A percentile compares a stretch with the other conserved stretches of the same genome.
Evolutionary conservation across 1,140 invertebrate species (phyloP).

Genomic region (Anastatus disparis): DNA sequence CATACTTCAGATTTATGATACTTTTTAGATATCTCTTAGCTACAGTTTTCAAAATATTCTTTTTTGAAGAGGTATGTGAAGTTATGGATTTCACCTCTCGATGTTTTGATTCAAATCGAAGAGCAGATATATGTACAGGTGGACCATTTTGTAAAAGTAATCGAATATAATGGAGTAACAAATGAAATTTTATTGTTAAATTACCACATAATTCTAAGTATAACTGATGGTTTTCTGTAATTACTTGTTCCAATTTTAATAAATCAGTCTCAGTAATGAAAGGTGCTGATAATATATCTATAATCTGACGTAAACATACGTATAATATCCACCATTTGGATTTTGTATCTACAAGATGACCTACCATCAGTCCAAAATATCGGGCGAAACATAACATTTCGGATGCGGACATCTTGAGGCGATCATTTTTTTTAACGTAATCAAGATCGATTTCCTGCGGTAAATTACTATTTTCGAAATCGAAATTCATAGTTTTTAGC

Average conservation of each 20-base stretch:
- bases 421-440: constrained; percentile 36
- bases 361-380: constrained; percentile 48
- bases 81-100: constrained; percentile 34
- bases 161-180: constrained; percentile 38
- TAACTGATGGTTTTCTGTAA: constrained; percentile 35
- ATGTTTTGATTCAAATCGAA: constrained; percentile 41
- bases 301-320: constrained; percentile 23
- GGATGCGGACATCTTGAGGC: constrained; percentile 43
- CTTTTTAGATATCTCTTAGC: background rate
- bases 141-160: constrained; percentile 34
- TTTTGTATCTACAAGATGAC: constrained; percentile 39
- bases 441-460: background rate
- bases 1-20: background rate
- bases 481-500: constrained; percentile 10
- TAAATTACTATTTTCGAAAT: background rate
- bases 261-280: background rate
- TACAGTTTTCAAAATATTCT: background rate
- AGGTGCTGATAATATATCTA: background rate
- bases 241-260: constrained; percentile 17
- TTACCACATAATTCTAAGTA: constrained; percentile 34
- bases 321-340: constrained; percentile 43
- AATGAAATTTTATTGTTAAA: constrained; percentile 38
- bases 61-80: background rate
- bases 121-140: constrained; percentile 32
- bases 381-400: constrained; percentile 47